These are phyloP conservation scores for Poeciliopsis infans DNA, from an alignment of 2,797 vertebrate genomes.

Conservation along the genomic window DNA sequence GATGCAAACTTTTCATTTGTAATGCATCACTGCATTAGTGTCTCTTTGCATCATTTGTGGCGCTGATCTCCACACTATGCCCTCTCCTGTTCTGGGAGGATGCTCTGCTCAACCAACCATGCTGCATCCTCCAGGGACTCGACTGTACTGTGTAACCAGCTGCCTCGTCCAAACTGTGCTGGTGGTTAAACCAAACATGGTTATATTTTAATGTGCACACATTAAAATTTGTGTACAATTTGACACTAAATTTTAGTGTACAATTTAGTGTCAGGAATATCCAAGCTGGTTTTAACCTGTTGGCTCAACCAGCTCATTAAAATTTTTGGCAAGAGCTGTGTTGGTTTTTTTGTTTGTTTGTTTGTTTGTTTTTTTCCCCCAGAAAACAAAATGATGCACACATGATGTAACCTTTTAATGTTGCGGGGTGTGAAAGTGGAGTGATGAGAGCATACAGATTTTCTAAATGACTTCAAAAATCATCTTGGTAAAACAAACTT, in stretches of 20 bases:
- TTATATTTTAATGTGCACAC: conserved; percentile 20
- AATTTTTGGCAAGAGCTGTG: background rate
- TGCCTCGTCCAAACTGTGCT: conserved; percentile 44
- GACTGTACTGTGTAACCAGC: conserved; percentile 59
- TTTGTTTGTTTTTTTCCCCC: fast-evolving
- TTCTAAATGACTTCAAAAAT: background rate
- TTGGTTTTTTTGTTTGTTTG: too few species aligned
- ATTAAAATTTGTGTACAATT: background rate
- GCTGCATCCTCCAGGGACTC: conserved; percentile 61
- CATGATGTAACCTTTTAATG: background rate
- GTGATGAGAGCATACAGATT: background rate
- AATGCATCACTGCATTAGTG: conserved; percentile 60
- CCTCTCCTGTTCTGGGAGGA: conserved; percentile 43
- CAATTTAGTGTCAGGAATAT: background rate
- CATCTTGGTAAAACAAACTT: background rate
- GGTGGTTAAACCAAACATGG: conserved; percentile 32
- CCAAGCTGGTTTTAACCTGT: background rate
- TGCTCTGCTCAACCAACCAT: conserved; percentile 54
- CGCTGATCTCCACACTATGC: conserved; percentile 59
- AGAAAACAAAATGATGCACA: background rate
- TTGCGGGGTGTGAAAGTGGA: background rate
- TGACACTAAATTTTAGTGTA: background rate
- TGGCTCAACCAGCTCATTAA: background rate
- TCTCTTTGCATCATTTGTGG: conserved; percentile 43
- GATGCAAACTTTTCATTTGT: conserved; percentile 62